A percentile compares a stretch with the other conserved stretches of the same genome.
Conservation (phyloP, 1,140 invertebrate species). For the Sarcophaga bullata region DNA sequence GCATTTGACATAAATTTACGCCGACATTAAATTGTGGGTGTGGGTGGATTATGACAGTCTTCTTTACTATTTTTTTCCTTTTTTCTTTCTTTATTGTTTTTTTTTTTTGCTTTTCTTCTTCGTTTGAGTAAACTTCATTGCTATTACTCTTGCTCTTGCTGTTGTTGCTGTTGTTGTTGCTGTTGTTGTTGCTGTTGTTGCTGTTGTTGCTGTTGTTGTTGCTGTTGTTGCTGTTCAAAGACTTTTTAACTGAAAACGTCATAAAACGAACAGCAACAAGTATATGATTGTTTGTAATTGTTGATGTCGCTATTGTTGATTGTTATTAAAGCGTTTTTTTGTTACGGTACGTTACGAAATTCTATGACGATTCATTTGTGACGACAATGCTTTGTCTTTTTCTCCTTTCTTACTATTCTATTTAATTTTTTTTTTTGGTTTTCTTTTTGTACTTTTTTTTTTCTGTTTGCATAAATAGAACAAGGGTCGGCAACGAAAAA, state of each 20-base stretch:
- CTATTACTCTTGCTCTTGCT: background rate
- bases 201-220: constrained; percentile 19
- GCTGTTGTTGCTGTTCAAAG: background rate
- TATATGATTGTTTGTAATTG: constrained; percentile 39
- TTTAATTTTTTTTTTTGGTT: too few species aligned
- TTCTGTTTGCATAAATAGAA: constrained; percentile 53
- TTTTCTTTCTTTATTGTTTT: background rate
- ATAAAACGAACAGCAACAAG: constrained; percentile 41
- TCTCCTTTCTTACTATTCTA: too few species aligned
- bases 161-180: background rate
- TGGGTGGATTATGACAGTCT: constrained; percentile 46
- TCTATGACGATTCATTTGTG: constrained; percentile 9
- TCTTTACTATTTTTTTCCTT: background rate
- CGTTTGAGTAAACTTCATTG: constrained; percentile 6
- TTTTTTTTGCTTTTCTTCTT: too few species aligned
- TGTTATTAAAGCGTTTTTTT: background rate
- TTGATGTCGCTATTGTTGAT: constrained; percentile 45
- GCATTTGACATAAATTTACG: constrained; percentile 40
- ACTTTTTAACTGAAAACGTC: background rate
- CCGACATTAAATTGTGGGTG: constrained; percentile 40
- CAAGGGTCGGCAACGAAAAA: constrained; percentile 42
- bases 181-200: background rate
- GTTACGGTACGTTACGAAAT: background rate
- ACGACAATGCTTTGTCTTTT: background rate
- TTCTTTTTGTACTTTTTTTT: too few species aligned